These are phyloP conservation scores for Cottoperca gobio DNA, from an alignment of 2,797 vertebrate species.

Conservation along the genomic window DNA sequence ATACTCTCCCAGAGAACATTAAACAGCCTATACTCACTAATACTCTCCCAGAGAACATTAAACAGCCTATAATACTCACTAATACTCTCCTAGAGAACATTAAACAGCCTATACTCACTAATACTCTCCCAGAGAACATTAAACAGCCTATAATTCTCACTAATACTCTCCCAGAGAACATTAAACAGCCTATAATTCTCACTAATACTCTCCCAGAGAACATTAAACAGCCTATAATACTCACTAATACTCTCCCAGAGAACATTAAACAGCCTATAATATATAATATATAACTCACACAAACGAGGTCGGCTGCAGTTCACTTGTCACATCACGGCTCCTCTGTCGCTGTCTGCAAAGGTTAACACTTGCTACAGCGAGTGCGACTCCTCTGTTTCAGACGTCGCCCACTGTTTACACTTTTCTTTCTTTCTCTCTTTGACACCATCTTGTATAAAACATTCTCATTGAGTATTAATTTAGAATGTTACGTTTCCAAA, in stretches of 20 bases:
- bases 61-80: too few species aligned
- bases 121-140: background rate
- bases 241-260: too few species aligned
- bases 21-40: too few species aligned
- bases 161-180: background rate
- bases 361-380: background rate
- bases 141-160: too few species aligned
- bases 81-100: background rate
- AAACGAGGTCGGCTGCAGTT: constrained; percentile 41
- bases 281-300: too few species aligned
- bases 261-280: too few species aligned
- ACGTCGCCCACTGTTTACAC: background rate
- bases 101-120: too few species aligned
- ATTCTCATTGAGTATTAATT: background rate
- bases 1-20: background rate
- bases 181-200: too few species aligned
- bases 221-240: too few species aligned
- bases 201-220: background rate
- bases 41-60: background rate
- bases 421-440: background rate
- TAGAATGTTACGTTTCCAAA: background rate
- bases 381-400: background rate
- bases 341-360: constrained; percentile 15
- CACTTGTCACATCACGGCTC: constrained; percentile 24
- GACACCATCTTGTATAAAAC: background rate